Percentiles rank a stretch among this genome's conserved stretches.
These are phyloP conservation scores for Chromobotia macracanthus DNA, from an alignment of 2,797 vertebrate species.

Conservation along the genomic window DNA sequence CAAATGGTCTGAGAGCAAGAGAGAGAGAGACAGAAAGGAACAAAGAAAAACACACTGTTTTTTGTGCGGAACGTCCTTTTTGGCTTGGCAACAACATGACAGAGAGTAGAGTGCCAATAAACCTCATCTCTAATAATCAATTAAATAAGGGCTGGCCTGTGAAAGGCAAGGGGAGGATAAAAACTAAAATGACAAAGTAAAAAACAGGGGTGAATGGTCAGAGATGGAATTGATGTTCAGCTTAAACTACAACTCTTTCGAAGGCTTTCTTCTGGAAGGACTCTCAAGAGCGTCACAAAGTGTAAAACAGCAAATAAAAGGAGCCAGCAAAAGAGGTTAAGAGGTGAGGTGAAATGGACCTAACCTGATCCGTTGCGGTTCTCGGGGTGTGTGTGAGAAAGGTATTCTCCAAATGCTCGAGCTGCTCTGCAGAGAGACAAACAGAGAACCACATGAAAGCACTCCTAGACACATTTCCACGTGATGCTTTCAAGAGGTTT, in stretches of 20 bases:
- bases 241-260: constrained; percentile 5
- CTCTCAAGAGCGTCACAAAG: constrained; percentile 6
- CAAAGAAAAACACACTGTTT: constrained; percentile 52
- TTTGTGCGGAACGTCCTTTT: constrained; percentile 30
- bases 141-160: constrained; percentile 9
- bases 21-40: constrained; percentile 28
- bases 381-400: constrained; percentile 88
- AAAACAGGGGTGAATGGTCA: constrained; percentile 35
- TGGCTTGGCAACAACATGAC: constrained; percentile 48
- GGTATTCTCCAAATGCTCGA: constrained; percentile 93
- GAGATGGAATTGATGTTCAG: constrained; percentile 20
- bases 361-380: constrained; percentile 89
- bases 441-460: constrained; percentile 44
- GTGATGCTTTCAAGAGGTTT: too few relatives aligned
- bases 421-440: constrained; percentile 84
- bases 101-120: constrained; percentile 52
- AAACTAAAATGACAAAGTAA: constrained; percentile 20
- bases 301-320: too few relatives aligned
- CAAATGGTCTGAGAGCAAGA: constrained; percentile 82
- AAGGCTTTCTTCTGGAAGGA: not conserved
- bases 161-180: not conserved
- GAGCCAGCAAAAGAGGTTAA: not conserved
- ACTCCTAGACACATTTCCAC: not conserved
- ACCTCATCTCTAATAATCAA: constrained; percentile 55
- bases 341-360: constrained; percentile 38